phyloP scores from a whole-genome alignment of 2,888 invertebrate genomes.

The Ophion slaviceki region DNA sequence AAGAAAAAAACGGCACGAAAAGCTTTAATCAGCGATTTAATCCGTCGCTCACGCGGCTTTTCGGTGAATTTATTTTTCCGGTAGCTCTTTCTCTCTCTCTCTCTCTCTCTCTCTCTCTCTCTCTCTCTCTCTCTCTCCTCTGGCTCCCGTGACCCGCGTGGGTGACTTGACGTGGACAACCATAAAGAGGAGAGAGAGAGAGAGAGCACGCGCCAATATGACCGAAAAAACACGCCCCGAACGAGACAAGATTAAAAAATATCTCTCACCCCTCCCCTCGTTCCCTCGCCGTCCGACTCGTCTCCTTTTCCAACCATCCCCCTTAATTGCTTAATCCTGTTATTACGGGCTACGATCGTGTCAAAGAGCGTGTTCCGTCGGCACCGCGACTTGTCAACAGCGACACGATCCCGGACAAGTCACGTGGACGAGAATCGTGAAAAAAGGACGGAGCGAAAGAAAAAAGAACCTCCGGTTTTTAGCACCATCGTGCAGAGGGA shows the following conservation, averaged over 20 bases:
- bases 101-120: no score
- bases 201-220: conserved; percentile 28
- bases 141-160: not conserved
- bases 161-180: conserved; percentile 13
- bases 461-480: conserved; percentile 22
- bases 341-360: conserved; percentile 76
- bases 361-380: conserved; percentile 75
- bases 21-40: conserved; percentile 82
- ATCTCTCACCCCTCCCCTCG: not conserved
- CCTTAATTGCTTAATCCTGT: conserved; percentile 82
- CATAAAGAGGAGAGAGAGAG: conserved; percentile 9
- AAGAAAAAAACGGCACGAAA: conserved; percentile 49
- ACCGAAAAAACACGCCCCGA: conserved; percentile 59
- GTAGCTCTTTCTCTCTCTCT: conserved; percentile 71
- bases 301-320: not conserved
- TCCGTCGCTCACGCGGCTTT: conserved; percentile 73
- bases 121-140: no score
- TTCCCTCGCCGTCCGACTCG: no score
- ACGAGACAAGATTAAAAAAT: conserved; percentile 70
- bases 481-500: not conserved
- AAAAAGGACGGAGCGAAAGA: not conserved
- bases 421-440: not conserved
- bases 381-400: conserved; percentile 15
- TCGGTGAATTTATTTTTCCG: conserved; percentile 81
- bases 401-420: conserved; percentile 30